Evolutionary conservation across 2,888 invertebrate species (phyloP).

Genomic region (Pimpla rufipes): DNA sequence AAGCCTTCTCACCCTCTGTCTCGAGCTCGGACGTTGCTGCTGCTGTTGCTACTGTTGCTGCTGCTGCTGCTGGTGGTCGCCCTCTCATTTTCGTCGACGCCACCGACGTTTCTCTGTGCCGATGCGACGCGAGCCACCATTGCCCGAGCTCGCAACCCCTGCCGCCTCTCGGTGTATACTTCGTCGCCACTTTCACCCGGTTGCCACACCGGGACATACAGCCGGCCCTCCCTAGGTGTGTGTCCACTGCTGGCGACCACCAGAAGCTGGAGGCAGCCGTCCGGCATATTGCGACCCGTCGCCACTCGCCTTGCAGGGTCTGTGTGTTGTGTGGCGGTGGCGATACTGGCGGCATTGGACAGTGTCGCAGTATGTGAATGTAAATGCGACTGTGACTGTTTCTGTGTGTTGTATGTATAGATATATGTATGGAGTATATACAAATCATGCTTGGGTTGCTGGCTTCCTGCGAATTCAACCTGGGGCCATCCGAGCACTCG

Average conservation of each 20-base stretch:
- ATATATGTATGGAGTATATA: conserved; percentile 37
- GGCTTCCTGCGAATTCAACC: conserved; percentile 64
- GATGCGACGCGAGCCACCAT: conserved; percentile 44
- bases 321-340: conserved; percentile 12
- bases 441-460: conserved; percentile 65
- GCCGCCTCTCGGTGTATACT: conserved; percentile 10
- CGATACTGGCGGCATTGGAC: neutral
- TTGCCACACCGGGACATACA: neutral
- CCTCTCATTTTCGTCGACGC: conserved; percentile 73
- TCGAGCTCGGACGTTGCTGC: conserved; percentile 1
- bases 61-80: conserved; percentile 42
- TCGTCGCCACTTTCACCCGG: conserved; percentile 57
- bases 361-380: neutral
- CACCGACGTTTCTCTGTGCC: conserved; percentile 50
- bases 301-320: neutral
- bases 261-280: conserved; percentile 11
- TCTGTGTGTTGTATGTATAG: conserved; percentile 5
- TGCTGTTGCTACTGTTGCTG: conserved; percentile 4
- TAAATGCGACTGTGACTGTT: neutral
- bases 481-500: conserved; percentile 24
- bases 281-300: conserved; percentile 43
- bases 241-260: conserved; percentile 23
- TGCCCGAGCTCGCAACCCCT: neutral
- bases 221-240: no score
- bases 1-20: conserved; percentile 37